These are phyloP conservation scores for Falco punctatus DNA, from an alignment of 2,113 vertebrate genomes.

Conservation along the genomic window DNA sequence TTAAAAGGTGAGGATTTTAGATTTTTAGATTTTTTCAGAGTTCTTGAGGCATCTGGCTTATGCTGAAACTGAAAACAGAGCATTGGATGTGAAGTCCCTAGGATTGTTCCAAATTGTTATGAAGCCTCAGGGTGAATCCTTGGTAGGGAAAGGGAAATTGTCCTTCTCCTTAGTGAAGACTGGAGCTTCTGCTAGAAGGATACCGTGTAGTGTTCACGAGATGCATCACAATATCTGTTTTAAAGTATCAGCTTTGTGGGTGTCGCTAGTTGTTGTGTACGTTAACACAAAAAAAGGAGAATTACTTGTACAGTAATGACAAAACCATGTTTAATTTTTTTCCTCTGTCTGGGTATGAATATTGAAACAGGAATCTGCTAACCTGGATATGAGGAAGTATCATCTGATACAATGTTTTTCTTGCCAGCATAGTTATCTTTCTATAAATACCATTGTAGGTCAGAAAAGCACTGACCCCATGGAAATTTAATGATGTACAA, in stretches of 20 bases:
- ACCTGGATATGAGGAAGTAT: not conserved
- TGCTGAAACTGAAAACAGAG: not conserved
- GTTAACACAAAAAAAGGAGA: not conserved
- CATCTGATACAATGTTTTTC: not conserved
- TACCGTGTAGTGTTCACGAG: not conserved
- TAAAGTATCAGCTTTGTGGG: not conserved
- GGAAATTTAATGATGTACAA: not conserved
- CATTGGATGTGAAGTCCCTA: not conserved
- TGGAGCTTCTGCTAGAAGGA: not conserved
- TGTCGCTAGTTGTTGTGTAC: not conserved
- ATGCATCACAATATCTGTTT: not conserved
- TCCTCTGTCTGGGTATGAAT: not conserved
- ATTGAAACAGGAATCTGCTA: not conserved
- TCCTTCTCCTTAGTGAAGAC: not conserved
- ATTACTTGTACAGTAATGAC: not conserved
- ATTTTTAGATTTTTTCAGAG: not conserved
- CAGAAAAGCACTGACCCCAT: not conserved
- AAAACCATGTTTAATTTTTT: not conserved
- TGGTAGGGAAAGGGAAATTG: not conserved
- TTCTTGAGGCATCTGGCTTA: not conserved
- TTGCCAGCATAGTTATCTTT: not conserved
- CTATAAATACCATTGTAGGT: not conserved
- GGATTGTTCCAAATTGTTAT: not conserved
- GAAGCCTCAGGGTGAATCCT: not conserved
- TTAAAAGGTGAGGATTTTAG: not conserved